Conservation (phyloP, 1,140 invertebrate species). For the Drosophila arawakana region DNA sequence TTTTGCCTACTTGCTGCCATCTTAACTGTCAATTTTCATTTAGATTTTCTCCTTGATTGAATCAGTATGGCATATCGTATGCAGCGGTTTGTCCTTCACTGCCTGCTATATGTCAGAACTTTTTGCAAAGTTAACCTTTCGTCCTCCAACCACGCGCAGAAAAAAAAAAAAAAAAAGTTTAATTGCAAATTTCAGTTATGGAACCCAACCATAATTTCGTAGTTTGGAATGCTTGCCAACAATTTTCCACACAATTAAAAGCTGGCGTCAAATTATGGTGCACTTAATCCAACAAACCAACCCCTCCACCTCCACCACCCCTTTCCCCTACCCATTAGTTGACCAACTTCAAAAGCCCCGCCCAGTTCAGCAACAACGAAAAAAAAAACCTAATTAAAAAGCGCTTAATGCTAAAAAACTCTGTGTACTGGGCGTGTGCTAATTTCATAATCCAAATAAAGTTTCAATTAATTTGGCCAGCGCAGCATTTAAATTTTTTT, state of each 20-base stretch:
- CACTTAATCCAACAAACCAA: conserved; percentile 24
- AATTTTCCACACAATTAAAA: conserved; percentile 71
- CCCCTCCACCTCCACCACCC: conserved; percentile 2
- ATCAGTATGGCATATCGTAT: conserved; percentile 25
- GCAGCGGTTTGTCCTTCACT: conserved; percentile 7
- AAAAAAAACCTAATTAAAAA: conserved; percentile 75
- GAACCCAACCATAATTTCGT: conserved; percentile 28
- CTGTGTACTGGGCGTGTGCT: conserved; percentile 64
- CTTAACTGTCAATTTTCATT: conserved; percentile 76
- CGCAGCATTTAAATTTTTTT: conserved; percentile 45
- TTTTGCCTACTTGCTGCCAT: conserved; percentile 46
- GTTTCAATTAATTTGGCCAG: conserved; percentile 75
- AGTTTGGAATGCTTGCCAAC: conserved; percentile 45
- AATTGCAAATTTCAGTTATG: conserved; percentile 55
- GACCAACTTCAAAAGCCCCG: conserved; percentile 58
- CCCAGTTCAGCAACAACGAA: background rate
- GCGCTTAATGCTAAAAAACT: conserved; percentile 61
- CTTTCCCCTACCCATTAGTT: background rate
- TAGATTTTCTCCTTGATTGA: conserved; percentile 71
- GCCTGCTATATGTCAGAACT: conserved; percentile 21
- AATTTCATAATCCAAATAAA: conserved; percentile 80
- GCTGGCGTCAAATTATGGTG: conserved; percentile 60
- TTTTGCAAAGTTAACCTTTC: conserved; percentile 13
- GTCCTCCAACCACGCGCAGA: background rate
- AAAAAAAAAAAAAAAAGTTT: conserved; percentile 45